phyloP scores from a whole-genome alignment of 2,888 invertebrate genomes.

The Drosophila anceps region DNA sequence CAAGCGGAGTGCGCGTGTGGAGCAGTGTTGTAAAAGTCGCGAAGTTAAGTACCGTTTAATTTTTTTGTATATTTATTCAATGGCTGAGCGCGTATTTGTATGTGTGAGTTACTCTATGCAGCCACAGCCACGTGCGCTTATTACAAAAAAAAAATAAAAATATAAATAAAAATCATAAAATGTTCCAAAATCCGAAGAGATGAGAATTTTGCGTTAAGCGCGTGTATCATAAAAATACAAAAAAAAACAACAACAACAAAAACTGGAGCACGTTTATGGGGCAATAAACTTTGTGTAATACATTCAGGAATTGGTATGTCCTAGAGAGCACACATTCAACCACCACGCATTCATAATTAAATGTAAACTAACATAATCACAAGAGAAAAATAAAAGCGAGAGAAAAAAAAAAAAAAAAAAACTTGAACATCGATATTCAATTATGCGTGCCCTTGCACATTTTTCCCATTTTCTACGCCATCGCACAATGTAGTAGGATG shows the following conservation, averaged over 20 bases:
- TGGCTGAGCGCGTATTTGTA: conserved; percentile 24
- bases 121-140: conserved; percentile 58
- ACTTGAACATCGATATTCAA: conserved; percentile 54
- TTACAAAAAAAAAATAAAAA: conserved; percentile 10
- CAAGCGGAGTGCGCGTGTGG: conserved; percentile 51
- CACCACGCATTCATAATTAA: conserved; percentile 22
- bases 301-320: conserved; percentile 32
- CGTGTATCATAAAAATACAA: conserved; percentile 26
- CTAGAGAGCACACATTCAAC: conserved; percentile 2
- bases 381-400: background rate
- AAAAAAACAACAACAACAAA: background rate
- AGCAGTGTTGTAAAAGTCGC: conserved; percentile 44
- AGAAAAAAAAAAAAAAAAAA: background rate
- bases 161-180: conserved; percentile 16
- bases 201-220: conserved; percentile 43
- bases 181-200: conserved; percentile 52
- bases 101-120: conserved; percentile 25
- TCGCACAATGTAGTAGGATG: conserved; percentile 41
- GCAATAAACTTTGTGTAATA: conserved; percentile 28
- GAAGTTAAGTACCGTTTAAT: conserved; percentile 46
- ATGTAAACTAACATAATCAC: conserved; percentile 7
- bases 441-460: conserved; percentile 70
- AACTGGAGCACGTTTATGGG: conserved; percentile 21
- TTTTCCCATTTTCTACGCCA: conserved; percentile 71
- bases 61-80: conserved; percentile 51